Base-by-base conservation (phyloP, 2,888 invertebrate genomes). In the Zygaena filipendulae region DNA sequence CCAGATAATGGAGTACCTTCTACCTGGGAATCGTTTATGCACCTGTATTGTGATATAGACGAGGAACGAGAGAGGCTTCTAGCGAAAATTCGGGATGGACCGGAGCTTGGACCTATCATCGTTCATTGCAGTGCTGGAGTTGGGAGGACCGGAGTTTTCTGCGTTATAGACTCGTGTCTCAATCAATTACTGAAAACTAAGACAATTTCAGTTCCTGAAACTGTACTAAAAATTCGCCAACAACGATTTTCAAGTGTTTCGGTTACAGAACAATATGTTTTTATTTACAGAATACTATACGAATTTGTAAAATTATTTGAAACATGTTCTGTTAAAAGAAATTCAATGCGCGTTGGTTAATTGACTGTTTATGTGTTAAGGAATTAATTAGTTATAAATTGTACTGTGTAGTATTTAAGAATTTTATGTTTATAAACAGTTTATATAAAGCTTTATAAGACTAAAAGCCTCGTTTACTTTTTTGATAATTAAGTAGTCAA, bases 41-140 rank as follows among this genome's bases (percentile, higher is more conserved):
- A 16, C 1, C 25, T 30, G 6, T 12, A 12, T 25, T 21, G 11
- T 1, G 25, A 25, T 16, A n/a, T n/a, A n/a, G n/a, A n/a, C n/a
- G n/a, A n/a, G n/a, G n/a, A n/a, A n/a, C n/a, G n/a, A n/a, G n/a
- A 16, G 24, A n/a, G 23, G 7, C 21, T 18, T 4, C 3, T 30
- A 22, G 22, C 18, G 18, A n/a, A 22, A 22, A 22, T 22, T 3
- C 3, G 5, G 11, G 11, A 27, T 27, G 27, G 4, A 27, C 11
- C 27, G 22, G 27, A 14, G 13, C 20, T 18, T 23, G 31, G 31
- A 27, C 31, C 27, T 4, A 27, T 31, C 11, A 20, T 31, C 8
- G 27, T 31, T 18, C 31, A 27, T 23, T 31, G 31, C 27, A 27
- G 31, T n/a, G 31, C 31, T 20, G n/a, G n/a, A n/a, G n/a, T n/a